Evolutionary conservation across 2,797 vertebrate species (phyloP).

Genomic region (Xiphophorus birchmanni): DNA sequence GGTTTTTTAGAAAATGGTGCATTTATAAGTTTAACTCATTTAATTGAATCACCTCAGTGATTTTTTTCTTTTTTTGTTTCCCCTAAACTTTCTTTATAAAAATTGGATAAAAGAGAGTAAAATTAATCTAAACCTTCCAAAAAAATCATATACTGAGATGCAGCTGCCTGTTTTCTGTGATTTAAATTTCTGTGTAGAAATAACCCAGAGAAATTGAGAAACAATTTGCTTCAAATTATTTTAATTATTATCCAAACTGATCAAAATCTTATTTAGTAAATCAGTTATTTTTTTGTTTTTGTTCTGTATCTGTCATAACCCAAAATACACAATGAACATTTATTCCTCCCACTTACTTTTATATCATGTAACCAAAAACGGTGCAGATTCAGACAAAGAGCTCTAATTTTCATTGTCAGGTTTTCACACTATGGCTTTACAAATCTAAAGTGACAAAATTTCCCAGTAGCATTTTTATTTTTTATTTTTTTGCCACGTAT

Average conservation of each 20-base stretch:
- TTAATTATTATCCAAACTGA: not conserved
- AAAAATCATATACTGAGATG: not conserved
- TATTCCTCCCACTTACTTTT: not conserved
- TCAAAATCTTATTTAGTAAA: not conserved
- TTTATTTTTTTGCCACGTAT: conserved; percentile 10
- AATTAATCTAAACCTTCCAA: not conserved
- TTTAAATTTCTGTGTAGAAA: not conserved
- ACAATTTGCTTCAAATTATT: not conserved
- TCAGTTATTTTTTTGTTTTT: not conserved
- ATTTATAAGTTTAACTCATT: not conserved
- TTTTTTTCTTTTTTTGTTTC: not conserved
- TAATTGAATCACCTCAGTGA: not conserved
- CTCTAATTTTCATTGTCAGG: conserved; percentile 16
- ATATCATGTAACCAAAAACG: not conserved
- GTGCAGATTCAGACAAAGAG: not conserved
- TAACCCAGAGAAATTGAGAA: not conserved
- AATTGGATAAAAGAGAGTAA: not conserved
- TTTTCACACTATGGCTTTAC: conserved; percentile 26
- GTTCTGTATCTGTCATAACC: not conserved
- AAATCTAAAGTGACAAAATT: conserved; percentile 54
- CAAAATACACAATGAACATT: not conserved
- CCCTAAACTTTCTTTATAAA: not conserved
- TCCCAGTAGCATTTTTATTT: conserved; percentile 31
- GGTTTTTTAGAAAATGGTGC: not conserved
- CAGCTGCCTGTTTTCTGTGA: not conserved